A percentile compares a stretch with the other conserved stretches of the same genome.
phyloP scores from a whole-genome alignment of 2,113 vertebrate species.

The Ochotona curzoniae region DNA sequence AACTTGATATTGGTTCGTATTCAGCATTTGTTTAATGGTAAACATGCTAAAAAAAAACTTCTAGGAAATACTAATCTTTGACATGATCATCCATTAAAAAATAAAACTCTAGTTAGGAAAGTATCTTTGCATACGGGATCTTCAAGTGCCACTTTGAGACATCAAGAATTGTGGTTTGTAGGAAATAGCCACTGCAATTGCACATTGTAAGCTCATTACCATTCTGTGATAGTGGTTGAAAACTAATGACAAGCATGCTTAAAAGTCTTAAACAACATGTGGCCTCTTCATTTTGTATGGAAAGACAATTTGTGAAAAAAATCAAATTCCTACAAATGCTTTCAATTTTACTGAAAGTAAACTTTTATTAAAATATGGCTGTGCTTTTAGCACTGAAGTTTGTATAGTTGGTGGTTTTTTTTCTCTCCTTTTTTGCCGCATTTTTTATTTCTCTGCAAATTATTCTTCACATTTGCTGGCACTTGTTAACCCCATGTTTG shows the following conservation, averaged over 20 bases:
- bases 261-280: not conserved
- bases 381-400: not conserved
- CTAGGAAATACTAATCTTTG: not conserved
- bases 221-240: not conserved
- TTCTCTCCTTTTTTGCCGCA: no score
- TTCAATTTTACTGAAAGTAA: constrained; percentile 32
- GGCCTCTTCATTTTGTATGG: not conserved
- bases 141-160: not conserved
- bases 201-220: not conserved
- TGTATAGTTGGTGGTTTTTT: not conserved
- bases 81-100: not conserved
- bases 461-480: not conserved
- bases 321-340: not conserved
- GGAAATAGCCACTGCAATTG: not conserved
- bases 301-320: constrained; percentile 31
- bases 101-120: no score
- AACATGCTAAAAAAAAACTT: not conserved
- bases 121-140: not conserved
- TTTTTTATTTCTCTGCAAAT: not conserved
- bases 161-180: constrained; percentile 10
- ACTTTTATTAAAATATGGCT: constrained; percentile 17
- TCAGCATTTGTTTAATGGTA: not conserved
- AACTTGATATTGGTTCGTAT: constrained; percentile 4
- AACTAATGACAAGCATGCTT: not conserved
- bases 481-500: not conserved